Percentiles rank a stretch among this genome's conserved stretches.
Conservation (phyloP, 2,888 invertebrate genomes). For the Octonoba sinensis region DNA sequence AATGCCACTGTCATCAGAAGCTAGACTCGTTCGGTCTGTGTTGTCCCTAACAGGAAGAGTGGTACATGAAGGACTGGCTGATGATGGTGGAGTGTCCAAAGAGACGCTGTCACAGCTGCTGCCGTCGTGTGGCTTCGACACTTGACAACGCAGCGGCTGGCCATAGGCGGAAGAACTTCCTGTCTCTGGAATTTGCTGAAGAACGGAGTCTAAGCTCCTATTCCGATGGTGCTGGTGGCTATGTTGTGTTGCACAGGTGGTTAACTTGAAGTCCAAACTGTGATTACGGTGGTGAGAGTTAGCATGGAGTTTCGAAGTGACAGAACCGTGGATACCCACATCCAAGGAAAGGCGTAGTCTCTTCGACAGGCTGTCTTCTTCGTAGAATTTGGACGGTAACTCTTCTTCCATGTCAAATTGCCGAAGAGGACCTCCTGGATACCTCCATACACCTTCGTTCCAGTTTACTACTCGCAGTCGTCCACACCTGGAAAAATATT, state of each 20-base stretch:
- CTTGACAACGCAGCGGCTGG: conserved; percentile 37
- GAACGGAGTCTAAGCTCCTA: conserved; percentile 61
- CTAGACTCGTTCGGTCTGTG: conserved; percentile 76
- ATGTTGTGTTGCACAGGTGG: neutral
- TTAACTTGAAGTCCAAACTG: conserved; percentile 47
- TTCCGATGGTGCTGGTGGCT: conserved; percentile 61
- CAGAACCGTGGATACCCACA: conserved; percentile 52
- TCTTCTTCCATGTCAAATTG: conserved; percentile 37
- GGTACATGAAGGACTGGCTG: conserved; percentile 37
- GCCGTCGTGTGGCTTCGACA: conserved; percentile 26
- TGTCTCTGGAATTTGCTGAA: conserved; percentile 59
- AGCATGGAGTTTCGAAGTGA: neutral
- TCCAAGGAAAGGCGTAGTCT: conserved; percentile 59
- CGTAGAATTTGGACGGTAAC: conserved; percentile 6
- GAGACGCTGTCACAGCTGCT: conserved; percentile 45
- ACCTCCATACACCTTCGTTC: too few species aligned
- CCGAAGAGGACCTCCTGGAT: too few species aligned
- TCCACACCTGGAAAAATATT: too few species aligned
- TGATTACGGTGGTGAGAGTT: conserved; percentile 58
- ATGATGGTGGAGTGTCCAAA: conserved; percentile 47
- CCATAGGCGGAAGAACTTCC: conserved; percentile 22
- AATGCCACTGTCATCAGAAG: conserved; percentile 86
- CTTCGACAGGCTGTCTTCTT: conserved; percentile 53
- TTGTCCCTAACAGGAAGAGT: conserved; percentile 37
- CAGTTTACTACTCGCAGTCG: too few species aligned